Base-by-base conservation (phyloP, 2,113 vertebrate species). In the Atractosteus spatula region DNA sequence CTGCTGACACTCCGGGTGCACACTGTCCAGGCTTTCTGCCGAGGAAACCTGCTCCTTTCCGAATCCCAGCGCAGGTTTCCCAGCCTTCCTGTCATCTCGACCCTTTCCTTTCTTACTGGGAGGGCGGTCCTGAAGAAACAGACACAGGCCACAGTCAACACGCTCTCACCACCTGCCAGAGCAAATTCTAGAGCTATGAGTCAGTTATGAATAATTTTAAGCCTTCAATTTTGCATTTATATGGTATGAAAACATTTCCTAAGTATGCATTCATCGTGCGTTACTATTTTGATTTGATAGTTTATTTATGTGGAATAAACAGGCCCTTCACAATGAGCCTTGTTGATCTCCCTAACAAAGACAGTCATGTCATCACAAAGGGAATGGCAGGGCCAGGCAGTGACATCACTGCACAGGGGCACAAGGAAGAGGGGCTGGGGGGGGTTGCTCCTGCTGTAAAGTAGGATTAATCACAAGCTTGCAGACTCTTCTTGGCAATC, bases 311-410 rank as follows among this genome's bases (percentile, higher is more conserved):
- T 51, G 47, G 47, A 29, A 77, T 84, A 90, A 87, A 89, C 88
- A 88, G 83, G 86, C 78, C 82, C 86, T 80, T 82, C 76, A 77
- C 70, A 81, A 78, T 71, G 71, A 74, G 82, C 84, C 87, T 89
- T 91, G 86, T 90, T 88, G 10, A 7, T 5, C 47, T 83, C 77
- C 68, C 83, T 77, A 87, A 89, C 88, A 89, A 88, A 89, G 73
- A 76, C 80, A 82, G 55, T 83, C 86, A 88, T 85, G 84, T 89
- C 87, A 88, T 80, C 59, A 78, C 74, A 71, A 76, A 55, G 16
- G 8, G 45, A 72, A 12, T 13, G 43, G 80, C 62, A 80, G 43
- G 61, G 55, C 13, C 29, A 62, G 66, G 69, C 72, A 65, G 62
- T n/a, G 42, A 63, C 62, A 66, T 66, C 42, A 66, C 41, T 43